Evolutionary conservation across 2,888 invertebrate genomes (phyloP), one percentile per base, ranked within the genome.

Genomic region (Blomia tropicalis): DNA sequence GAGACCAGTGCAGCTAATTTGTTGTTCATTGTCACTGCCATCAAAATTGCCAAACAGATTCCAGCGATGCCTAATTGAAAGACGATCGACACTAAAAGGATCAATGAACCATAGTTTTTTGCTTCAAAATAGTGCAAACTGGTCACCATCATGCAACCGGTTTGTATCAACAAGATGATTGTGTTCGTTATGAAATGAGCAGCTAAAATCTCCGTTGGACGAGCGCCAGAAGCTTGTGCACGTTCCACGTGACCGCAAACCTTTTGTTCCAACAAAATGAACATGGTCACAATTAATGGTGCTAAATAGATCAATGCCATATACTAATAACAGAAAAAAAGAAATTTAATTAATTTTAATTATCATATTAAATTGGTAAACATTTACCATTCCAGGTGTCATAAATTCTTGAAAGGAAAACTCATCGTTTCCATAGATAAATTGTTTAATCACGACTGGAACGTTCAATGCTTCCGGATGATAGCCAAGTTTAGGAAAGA

Each of bases 341-440:
- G 7, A n/a, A 47, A 47, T 14, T 11, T 22, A 7, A 27, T 11
- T 47, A 41, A 41, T 41, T 41, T 41, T n/a, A 41, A n/a, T n/a
- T n/a, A 17, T 41, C 14, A 14, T 41, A n/a, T 41, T n/a, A 41
- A 41, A 41, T 41, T 41, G 41, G 14, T n/a, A 41, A 14, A 14
- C n/a, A 41, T n/a, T 41, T 41, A 47, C 51, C 51, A 47, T 47
- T 47, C 51, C 51, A 19, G 51, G 51, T 11, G 51, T 47, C 51
- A 47, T 47, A 47, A 47, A 47, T 27, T 47, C 51, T 27, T 47
- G 51, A 27, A 11, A 47, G 51, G 51, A 47, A 27, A 47, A 47
- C 22, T 47, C 27, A 11, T 47, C 51, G 27, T n/a, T 47, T 22
- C 51, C 51, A 27, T 47, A 47, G 22, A 47, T n/a, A n/a, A 11